These are phyloP conservation scores for Lycaena phlaeas DNA, from an alignment of 2,888 invertebrate species.

Conservation along the genomic window DNA sequence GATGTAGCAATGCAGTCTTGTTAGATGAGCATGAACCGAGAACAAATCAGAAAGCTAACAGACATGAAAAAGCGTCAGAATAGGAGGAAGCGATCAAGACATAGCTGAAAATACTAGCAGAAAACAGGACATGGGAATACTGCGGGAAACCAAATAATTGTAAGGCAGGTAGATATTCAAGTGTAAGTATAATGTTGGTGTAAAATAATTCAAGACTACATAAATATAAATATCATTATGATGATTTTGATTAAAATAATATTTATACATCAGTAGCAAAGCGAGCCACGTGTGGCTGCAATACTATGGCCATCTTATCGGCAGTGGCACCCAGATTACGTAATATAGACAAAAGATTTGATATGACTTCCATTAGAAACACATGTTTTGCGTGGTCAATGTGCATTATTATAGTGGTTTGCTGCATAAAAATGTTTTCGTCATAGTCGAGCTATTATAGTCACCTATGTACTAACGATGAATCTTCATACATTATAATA, in stretches of 20 bases:
- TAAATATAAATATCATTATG: constrained; percentile 6
- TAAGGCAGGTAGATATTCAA: constrained; percentile 21
- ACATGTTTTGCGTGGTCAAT: no score
- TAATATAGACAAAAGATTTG: no score
- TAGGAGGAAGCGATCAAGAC: constrained; percentile 15
- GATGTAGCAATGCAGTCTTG: not conserved
- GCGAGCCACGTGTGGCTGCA: no score
- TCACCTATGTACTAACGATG: no score
- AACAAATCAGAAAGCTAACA: not conserved
- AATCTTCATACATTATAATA: no score
- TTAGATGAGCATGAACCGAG: not conserved
- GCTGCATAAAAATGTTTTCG: no score
- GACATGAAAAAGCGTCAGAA: not conserved
- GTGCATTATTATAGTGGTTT: no score
- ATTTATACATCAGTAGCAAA: constrained; percentile 16
- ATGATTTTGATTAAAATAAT: constrained; percentile 5
- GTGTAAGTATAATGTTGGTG: constrained; percentile 15
- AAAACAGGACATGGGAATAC: no score
- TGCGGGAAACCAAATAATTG: constrained; percentile 6
- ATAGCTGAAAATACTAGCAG: constrained; percentile 13
- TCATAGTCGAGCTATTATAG: no score
- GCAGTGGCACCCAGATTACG: no score
- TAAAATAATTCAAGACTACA: constrained; percentile 5
- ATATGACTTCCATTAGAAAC: no score
- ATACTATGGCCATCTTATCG: no score